phyloP scores from a whole-genome alignment of 1,140 invertebrate genomes.

The Sminthurinus signatus region DNA sequence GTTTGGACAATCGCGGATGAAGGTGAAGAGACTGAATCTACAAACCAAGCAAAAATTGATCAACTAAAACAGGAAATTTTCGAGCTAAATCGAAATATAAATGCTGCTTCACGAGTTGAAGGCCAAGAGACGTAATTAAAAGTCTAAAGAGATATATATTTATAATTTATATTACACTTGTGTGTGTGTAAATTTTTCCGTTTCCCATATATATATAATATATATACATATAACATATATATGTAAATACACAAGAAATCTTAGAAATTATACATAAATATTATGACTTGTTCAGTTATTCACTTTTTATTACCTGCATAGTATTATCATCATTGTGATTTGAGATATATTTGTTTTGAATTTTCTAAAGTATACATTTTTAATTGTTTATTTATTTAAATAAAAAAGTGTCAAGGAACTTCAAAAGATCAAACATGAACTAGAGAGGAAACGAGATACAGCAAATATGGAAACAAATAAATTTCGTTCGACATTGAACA shows the following conservation, averaged over 20 bases:
- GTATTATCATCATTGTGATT: no score
- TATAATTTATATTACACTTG: no score
- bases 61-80: slow-evolving; percentile 26
- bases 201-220: no score
- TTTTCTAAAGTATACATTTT: no score
- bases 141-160: no score
- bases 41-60: slow-evolving; percentile 16
- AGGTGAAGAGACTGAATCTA: slow-evolving; percentile 19
- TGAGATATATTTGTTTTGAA: no score
- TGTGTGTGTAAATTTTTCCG: no score
- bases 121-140: slow-evolving; percentile 21
- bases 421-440: slow-evolving; percentile 7
- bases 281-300: no score
- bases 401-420: slow-evolving; percentile 20
- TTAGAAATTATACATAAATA: no score
- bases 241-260: no score
- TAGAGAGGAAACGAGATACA: slow-evolving; percentile 16
- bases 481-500: not conserved
- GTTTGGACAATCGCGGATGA: slow-evolving; percentile 22
- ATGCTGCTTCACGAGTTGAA: slow-evolving; percentile 18
- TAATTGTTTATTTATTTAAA: not conserved
- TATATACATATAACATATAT: no score
- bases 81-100: slow-evolving; percentile 21
- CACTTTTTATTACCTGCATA: no score
- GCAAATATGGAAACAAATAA: slow-evolving; percentile 11